phyloP scores from a whole-genome alignment of 2,888 invertebrate species.

The Synanthedon tipuliformis region DNA sequence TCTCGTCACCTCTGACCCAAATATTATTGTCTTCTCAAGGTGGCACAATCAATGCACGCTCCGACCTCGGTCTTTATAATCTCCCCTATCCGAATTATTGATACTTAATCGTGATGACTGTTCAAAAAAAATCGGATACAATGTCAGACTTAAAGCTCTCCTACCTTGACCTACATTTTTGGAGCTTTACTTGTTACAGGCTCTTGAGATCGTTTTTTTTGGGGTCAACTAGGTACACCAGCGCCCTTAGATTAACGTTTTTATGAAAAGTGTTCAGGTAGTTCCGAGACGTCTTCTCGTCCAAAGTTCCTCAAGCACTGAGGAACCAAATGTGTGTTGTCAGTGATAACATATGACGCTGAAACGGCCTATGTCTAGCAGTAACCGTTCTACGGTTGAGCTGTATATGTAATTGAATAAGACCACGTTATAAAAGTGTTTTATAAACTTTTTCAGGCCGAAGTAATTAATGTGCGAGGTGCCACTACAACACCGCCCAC shows the following conservation, averaged over 20 bases:
- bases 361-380: too few relatives aligned
- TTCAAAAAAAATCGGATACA: not conserved
- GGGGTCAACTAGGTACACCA: too few relatives aligned
- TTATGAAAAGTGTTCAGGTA: too few relatives aligned
- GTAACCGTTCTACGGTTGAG: not conserved
- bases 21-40: not conserved
- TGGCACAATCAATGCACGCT: not conserved
- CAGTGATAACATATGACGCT: too few relatives aligned
- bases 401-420: not conserved
- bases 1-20: not conserved
- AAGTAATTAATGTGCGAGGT: conserved; percentile 46
- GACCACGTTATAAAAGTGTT: not conserved
- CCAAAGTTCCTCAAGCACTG: too few relatives aligned
- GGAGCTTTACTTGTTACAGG: too few relatives aligned
- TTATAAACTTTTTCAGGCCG: conserved; percentile 23
- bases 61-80: not conserved
- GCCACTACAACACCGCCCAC: conserved; percentile 37
- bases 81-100: not conserved
- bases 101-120: not conserved
- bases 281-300: too few relatives aligned
- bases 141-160: too few relatives aligned
- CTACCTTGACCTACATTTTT: too few relatives aligned
- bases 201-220: too few relatives aligned
- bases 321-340: too few relatives aligned
- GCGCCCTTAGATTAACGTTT: too few relatives aligned